phyloP scores from a whole-genome alignment of 1,140 invertebrate genomes.

The Frieseomelitta varia region DNA sequence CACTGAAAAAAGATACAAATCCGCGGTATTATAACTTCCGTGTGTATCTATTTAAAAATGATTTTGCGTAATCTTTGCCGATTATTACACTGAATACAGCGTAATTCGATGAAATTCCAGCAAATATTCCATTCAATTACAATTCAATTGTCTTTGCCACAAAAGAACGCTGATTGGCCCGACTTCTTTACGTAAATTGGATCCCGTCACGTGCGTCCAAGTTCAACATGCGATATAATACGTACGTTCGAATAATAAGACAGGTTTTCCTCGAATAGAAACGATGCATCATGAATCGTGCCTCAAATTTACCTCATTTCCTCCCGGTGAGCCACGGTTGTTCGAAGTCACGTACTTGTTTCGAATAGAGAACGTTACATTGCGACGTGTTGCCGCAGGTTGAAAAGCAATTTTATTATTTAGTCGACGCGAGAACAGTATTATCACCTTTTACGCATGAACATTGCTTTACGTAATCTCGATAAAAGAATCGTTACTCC shows the following conservation, averaged over 20 bases:
- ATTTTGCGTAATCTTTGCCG: too few relatives aligned
- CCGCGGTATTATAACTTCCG: slow-evolving; percentile 34
- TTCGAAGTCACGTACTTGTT: neutral
- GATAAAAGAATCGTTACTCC: neutral
- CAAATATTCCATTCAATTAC: neutral
- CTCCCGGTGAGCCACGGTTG: neutral
- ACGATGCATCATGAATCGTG: neutral
- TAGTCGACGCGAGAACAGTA: neutral
- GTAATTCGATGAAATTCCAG: slow-evolving; percentile 17
- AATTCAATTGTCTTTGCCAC: neutral
- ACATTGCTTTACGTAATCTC: slow-evolving; percentile 24
- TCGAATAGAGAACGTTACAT: neutral
- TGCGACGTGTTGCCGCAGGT: neutral
- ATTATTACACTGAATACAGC: slow-evolving; percentile 52
- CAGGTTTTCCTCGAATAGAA: neutral
- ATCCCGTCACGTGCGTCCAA: neutral
- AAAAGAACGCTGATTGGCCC: too few relatives aligned
- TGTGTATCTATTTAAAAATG: too few relatives aligned
- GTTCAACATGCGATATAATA: too few relatives aligned
- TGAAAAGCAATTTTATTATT: slow-evolving; percentile 43
- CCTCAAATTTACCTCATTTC: neutral
- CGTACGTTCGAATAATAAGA: neutral
- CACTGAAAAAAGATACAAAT: too few relatives aligned
- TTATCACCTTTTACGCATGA: neutral
- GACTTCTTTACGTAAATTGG: neutral